Conservation (phyloP, 2,888 invertebrate species). For the Amiota communis region DNA sequence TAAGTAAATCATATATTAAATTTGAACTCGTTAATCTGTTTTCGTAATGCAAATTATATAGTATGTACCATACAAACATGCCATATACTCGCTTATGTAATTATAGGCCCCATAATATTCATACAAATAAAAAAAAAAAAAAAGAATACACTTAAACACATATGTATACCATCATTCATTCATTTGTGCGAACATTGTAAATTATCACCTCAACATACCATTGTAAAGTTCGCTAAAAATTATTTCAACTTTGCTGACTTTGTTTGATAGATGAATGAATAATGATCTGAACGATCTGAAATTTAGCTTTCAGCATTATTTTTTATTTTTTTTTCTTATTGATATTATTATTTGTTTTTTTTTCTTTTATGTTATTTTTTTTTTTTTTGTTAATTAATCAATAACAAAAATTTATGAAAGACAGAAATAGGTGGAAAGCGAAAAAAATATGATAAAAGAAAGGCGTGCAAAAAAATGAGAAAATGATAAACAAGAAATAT, state of each 20-base stretch:
- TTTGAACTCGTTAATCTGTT: not conserved
- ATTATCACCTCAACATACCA: conserved; percentile 12
- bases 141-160: not conserved
- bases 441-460: not conserved
- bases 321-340: not conserved
- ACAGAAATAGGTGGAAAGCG: no score
- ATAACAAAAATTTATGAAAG: conserved; percentile 7
- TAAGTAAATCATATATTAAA: not conserved
- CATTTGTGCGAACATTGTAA: conserved; percentile 3
- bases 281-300: no score
- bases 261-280: not conserved
- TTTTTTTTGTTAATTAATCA: conserved; percentile 28
- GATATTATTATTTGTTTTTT: no score
- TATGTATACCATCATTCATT: not conserved
- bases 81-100: no score
- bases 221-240: conserved; percentile 1
- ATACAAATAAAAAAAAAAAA: conserved; percentile 8
- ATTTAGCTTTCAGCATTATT: conserved; percentile 17
- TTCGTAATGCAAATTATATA: conserved; percentile 14
- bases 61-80: no score
- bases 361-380: not conserved
- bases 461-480: conserved; percentile 5
- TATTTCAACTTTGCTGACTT: conserved; percentile 16
- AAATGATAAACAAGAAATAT: not conserved
- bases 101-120: not conserved